Evolutionary conservation across 1,140 invertebrate genomes (phyloP), one percentile per base, ranked within the genome.

Genomic region (Neotoxoptera formosana): DNA sequence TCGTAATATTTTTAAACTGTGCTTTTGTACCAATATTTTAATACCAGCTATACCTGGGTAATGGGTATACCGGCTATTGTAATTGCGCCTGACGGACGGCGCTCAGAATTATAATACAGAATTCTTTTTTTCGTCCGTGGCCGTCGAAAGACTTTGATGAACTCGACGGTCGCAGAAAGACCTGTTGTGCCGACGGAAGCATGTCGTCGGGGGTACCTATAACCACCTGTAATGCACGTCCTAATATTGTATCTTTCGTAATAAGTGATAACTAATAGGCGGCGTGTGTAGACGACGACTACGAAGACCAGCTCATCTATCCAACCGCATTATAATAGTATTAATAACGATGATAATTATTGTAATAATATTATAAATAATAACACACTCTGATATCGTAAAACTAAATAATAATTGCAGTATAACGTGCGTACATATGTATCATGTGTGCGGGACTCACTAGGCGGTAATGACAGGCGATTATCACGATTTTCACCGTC

Each of bases 311-410:
- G 3, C 30, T n/a, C 25, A 14, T 76, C 83, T 45, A 36, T 41
- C 34, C 41, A 14, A 25, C 83, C 23, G 23, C 34, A 11, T 84
- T 25, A 84, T 84, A 84, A 84, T 84, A 45, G 45, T 41, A 41
- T 41, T 41, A 41, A 41, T 41, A 41, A 41, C 41, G 41, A 41
- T 41, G 41, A 41, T 23, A 23, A 84, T 84, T 45, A 84, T 84
- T 41, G 45, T 41, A 84, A 84, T 84, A 84, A 84, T 84, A 84
- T 41, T 45, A 84, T 84, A 41, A 84, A 84, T 84, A 41, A 84
- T 25, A 25, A 84, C 11, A 36, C 9, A 45, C 36, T 2, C 41
- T 0, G 21, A 23, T 23, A 41, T 41, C 36, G 81, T 41, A 84
- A 84, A 36, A 84, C 23, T 9, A n/a, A 76, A 76, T 76, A 76